Conservation (phyloP, 2,113 vertebrate genomes). For the Tragelaphus strepsiceros region DNA sequence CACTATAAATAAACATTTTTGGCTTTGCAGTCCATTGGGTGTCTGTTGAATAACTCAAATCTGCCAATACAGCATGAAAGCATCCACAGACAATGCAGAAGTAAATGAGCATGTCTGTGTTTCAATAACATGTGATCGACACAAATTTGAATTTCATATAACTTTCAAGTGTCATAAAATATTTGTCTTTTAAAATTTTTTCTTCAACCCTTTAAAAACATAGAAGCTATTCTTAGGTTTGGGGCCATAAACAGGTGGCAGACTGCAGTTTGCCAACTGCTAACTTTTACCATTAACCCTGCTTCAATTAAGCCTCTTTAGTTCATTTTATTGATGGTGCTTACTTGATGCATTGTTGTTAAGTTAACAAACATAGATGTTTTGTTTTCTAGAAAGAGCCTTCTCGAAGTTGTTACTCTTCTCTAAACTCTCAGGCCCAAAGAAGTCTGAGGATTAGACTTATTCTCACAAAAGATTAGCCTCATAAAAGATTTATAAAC, state of each 20-base stretch:
- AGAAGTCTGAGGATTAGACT: not conserved
- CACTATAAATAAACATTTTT: not conserved
- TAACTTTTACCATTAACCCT: not conserved
- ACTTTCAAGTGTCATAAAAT: not conserved
- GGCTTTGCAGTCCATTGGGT: not conserved
- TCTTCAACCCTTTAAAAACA: not conserved
- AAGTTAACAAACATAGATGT: not conserved
- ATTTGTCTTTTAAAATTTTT: not conserved
- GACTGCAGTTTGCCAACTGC: not conserved
- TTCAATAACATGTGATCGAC: not conserved
- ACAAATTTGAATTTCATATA: not conserved
- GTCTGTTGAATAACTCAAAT: not conserved
- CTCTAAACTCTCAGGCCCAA: not conserved
- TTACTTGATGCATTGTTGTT: not conserved
- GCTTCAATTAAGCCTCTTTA: not conserved
- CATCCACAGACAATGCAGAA: not conserved
- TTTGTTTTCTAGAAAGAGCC: not conserved
- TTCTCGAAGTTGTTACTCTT: not conserved
- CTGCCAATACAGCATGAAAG: not conserved
- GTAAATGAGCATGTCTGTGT: not conserved
- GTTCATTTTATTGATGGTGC: not conserved
- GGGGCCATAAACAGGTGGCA: not conserved
- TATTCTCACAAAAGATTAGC: not conserved
- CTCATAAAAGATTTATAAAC: conserved; percentile 3
- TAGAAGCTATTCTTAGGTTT: not conserved